Conservation (phyloP, 2,113 vertebrate species). For the Origma solitaria region DNA sequence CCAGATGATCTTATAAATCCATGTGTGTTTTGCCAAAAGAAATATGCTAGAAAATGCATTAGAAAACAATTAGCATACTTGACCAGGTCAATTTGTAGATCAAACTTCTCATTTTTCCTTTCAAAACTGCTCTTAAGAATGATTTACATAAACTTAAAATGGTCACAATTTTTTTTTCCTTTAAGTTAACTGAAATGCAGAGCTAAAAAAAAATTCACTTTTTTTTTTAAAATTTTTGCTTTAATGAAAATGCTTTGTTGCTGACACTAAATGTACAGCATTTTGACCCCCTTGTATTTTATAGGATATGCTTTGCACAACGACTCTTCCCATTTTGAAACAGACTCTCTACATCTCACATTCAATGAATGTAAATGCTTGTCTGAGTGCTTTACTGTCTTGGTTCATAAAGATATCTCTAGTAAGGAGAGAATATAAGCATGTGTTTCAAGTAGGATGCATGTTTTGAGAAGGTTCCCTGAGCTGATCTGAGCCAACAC, state of each 20-base stretch:
- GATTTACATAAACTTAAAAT: background rate
- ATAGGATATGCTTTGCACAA: background rate
- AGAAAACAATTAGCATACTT: background rate
- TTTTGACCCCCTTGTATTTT: background rate
- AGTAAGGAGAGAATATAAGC: background rate
- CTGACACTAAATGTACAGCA: background rate
- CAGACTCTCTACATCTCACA: background rate
- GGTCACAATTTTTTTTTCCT: background rate
- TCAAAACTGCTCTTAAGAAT: background rate
- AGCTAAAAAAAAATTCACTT: background rate
- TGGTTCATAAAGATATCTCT: background rate
- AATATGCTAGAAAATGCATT: background rate
- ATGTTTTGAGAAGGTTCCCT: background rate
- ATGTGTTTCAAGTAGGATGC: background rate
- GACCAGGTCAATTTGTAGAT: background rate
- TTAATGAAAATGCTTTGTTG: background rate
- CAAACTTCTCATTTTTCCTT: background rate
- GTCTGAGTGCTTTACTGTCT: background rate
- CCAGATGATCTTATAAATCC: background rate
- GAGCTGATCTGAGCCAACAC: background rate
- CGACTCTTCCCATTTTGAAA: background rate
- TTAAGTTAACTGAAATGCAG: background rate
- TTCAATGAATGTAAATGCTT: background rate
- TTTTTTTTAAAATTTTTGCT: background rate
- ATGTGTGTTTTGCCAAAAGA: background rate